Evolutionary conservation across 2,888 invertebrate species (phyloP).

Genomic region (Pomacea canaliculata): DNA sequence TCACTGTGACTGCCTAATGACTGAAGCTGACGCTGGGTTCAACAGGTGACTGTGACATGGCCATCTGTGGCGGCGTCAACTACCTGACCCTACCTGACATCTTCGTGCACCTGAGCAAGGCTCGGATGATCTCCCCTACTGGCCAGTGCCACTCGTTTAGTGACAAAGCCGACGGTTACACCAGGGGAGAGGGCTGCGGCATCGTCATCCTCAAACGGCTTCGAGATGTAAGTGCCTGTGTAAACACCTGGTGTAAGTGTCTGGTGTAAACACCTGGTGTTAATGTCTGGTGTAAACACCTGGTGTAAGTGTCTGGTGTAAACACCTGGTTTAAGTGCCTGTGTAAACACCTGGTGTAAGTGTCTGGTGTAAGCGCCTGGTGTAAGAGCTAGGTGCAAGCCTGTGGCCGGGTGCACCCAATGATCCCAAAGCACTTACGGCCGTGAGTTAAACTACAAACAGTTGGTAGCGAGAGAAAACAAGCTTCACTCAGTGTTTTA

Average conservation of each 20-base stretch:
- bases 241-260: no score
- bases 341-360: neutral
- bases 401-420: no score
- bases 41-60: conserved; percentile 38
- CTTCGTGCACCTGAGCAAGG: conserved; percentile 41
- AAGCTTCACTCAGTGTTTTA: no score
- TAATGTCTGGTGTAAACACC: neutral
- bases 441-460: no score
- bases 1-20: no score
- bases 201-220: conserved; percentile 50
- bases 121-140: conserved; percentile 49
- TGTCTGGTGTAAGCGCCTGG: no score
- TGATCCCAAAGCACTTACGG: no score
- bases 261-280: no score
- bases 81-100: conserved; percentile 39
- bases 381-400: no score
- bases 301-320: no score
- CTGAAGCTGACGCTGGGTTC: no score
- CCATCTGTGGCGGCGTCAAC: conserved; percentile 38
- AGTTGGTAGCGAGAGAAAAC: no score
- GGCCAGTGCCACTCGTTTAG: conserved; percentile 53
- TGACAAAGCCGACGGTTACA: conserved; percentile 51
- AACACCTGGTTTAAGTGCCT: conserved; percentile 21
- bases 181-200: conserved; percentile 55
- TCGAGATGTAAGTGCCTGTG: conserved; percentile 34